These are phyloP conservation scores for Tineola bisselliella DNA, from an alignment of 2,888 invertebrate species.

Conservation along the genomic window DNA sequence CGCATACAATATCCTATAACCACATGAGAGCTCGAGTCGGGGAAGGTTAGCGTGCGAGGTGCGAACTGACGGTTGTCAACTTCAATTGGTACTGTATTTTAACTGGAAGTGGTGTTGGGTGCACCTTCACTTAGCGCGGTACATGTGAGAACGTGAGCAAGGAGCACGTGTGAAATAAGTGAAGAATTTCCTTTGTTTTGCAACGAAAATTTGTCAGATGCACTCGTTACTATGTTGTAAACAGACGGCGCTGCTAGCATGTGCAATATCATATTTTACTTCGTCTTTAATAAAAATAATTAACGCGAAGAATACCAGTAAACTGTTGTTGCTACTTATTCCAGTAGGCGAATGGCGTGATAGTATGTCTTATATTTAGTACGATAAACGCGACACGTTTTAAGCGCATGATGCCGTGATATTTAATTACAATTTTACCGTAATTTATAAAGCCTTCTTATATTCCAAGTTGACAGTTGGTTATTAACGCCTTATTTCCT, in stretches of 20 bases:
- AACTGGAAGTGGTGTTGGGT: conserved; percentile 20
- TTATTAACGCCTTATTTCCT: conserved; percentile 7
- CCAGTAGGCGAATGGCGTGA: no score
- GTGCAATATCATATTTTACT: not conserved
- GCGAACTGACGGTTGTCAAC: conserved; percentile 54
- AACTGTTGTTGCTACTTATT: no score
- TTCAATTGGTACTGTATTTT: conserved; percentile 64
- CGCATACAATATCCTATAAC: conserved; percentile 2
- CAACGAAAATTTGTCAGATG: not conserved
- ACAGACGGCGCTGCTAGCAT: not conserved
- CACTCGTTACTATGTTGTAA: not conserved
- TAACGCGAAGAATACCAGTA: no score
- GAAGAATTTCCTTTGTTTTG: conserved; percentile 1
- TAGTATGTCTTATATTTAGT: no score
- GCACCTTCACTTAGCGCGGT: not conserved
- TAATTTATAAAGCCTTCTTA: conserved; percentile 1
- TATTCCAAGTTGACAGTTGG: not conserved
- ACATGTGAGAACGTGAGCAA: not conserved
- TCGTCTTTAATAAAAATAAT: no score
- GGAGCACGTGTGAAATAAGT: conserved; percentile 3
- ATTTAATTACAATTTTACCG: conserved; percentile 3
- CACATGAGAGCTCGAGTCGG: conserved; percentile 5
- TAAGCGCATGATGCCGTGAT: not conserved
- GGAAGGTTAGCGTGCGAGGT: conserved; percentile 37
- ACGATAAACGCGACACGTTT: no score